These are phyloP conservation scores for Hypotaenidia philippensis DNA, from an alignment of 2,797 vertebrate genomes.

Conservation along the genomic window DNA sequence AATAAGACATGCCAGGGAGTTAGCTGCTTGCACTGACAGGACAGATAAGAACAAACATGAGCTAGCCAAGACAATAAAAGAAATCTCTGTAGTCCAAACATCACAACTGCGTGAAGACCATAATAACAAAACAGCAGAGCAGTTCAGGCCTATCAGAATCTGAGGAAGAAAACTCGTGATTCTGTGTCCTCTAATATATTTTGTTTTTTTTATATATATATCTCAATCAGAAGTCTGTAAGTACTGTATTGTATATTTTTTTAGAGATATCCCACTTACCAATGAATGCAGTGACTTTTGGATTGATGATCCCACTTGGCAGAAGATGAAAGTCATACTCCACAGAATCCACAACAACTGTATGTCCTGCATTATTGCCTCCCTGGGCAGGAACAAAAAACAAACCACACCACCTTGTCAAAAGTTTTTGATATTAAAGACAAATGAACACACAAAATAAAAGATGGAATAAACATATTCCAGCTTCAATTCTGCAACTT, in stretches of 20 bases:
- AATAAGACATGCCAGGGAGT: neutral
- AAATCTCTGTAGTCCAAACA: neutral
- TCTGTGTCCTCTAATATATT: neutral
- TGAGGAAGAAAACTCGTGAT: neutral
- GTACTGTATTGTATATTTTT: neutral
- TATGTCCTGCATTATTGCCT: constrained; percentile 98
- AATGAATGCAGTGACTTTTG: constrained; percentile 94
- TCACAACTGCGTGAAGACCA: neutral
- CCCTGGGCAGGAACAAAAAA: constrained; percentile 79
- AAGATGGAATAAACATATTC: neutral
- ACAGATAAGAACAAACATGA: neutral
- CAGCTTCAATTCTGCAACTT: neutral
- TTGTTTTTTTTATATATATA: neutral
- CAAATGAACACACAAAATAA: neutral
- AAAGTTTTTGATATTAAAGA: neutral
- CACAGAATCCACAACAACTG: constrained; percentile 96
- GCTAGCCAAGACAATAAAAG: neutral
- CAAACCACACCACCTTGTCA: neutral
- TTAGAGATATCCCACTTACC: constrained; percentile 83
- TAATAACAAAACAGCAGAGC: neutral
- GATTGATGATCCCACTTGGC: constrained; percentile 99
- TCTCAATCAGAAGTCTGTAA: neutral
- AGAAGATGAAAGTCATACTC: constrained; percentile 99
- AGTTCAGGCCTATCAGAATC: neutral
- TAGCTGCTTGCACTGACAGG: neutral